These are phyloP conservation scores for Dendrolimus punctatus DNA, from an alignment of 1,140 invertebrate genomes.

Conservation along the genomic window DNA sequence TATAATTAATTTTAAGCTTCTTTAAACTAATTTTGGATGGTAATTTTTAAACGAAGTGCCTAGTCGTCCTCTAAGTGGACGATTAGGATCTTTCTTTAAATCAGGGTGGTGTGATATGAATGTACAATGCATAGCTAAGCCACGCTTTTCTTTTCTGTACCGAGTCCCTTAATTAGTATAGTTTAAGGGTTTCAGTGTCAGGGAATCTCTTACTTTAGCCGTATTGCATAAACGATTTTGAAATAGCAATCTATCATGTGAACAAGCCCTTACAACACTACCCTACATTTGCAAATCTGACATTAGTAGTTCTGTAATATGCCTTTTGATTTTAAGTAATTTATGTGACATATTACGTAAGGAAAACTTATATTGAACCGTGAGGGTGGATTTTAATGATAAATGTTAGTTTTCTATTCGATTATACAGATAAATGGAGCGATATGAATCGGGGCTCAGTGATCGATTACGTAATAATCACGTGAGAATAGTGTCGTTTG, in stretches of 20 bases:
- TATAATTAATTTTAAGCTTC: too few species aligned
- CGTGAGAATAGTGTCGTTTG: conserved; percentile 14
- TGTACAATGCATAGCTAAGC: too few species aligned
- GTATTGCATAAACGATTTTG: too few species aligned
- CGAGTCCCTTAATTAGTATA: too few species aligned
- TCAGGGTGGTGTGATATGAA: too few species aligned
- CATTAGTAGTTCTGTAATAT: conserved; percentile 53
- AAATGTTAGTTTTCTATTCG: conserved; percentile 53
- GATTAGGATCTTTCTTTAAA: too few species aligned
- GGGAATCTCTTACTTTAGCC: too few species aligned
- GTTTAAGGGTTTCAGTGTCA: too few species aligned
- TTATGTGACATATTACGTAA: conserved; percentile 52
- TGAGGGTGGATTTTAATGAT: conserved; percentile 18
- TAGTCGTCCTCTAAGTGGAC: too few species aligned
- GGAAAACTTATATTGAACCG: conserved; percentile 28
- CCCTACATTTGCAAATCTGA: conserved; percentile 47
- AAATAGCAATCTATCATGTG: background rate
- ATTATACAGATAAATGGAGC: conserved; percentile 44
- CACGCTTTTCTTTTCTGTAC: too few species aligned
- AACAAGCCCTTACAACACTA: conserved; percentile 16
- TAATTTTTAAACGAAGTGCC: too few species aligned
- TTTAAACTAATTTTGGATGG: too few species aligned
- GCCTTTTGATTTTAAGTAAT: conserved; percentile 67
- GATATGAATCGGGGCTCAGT: conserved; percentile 41
- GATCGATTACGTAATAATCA: conserved; percentile 38